Evolutionary conservation across 2,888 invertebrate genomes (phyloP), one percentile per base, ranked within the genome.

Genomic region (Uropetala carovei): DNA sequence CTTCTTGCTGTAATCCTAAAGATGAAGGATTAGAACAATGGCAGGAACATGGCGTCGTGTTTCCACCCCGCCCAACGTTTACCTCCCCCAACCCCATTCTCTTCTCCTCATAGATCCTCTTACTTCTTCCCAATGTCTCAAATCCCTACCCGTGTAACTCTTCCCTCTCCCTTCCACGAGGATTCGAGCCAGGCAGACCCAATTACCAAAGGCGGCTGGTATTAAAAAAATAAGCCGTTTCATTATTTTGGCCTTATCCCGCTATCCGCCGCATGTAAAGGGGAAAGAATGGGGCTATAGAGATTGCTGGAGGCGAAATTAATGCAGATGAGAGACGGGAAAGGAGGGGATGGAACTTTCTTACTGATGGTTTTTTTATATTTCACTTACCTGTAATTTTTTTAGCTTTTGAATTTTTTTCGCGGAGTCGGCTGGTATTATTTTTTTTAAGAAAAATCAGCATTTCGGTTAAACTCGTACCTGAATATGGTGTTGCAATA

Each of bases 231-330:
- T 7, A 68, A 68, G n/a, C 68, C n/a, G 9, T 68, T 68, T 68
- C n/a, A 68, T 68, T n/a, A 68, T 68, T 68, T 68, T n/a, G 68
- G 68, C 68, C 68, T 68, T 68, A 68, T 68, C 68, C 68, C n/a
- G 18, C 68, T 18, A 68, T 68, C 18, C 11, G 22, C n/a, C 10
- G n/a, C 68, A 68, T 68, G 68, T 18, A 22, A n/a, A 68, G 22
- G 16, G 68, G n/a, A 68, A n/a, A n/a, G 68, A 43, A 5, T 43
- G 43, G 43, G 43, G 5, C 43, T 43, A 43, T 43, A 43, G 43
- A 68, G 13, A 60, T 68, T 68, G n/a, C 68, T 7, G 22, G 7
- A n/a, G n/a, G n/a, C n/a, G 18, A 68, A 18, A 64, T 64, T 64
- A 14, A 64, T 68, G 68, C 68, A n/a, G 9, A n/a, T 5, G n/a